These are phyloP conservation scores for Melanchra persicariae DNA, from an alignment of 2,888 invertebrate species.

Conservation along the genomic window DNA sequence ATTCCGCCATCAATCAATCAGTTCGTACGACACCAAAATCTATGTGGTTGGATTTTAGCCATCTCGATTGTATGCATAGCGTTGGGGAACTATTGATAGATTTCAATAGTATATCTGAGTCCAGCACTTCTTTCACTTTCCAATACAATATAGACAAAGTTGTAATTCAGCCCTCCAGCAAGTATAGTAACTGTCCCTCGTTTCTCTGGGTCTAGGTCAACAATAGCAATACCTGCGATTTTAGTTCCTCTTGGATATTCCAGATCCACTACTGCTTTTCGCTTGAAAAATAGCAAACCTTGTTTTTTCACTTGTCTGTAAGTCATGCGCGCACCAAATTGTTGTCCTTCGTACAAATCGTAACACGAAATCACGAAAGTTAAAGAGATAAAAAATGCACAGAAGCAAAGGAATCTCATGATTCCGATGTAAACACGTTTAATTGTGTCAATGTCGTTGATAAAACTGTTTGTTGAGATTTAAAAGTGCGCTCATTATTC, in stretches of 20 bases:
- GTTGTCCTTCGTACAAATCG: conserved; percentile 67
- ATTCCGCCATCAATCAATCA: not conserved
- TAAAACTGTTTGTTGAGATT: conserved; percentile 62
- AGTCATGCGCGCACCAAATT: conserved; percentile 76
- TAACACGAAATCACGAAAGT: conserved; percentile 45
- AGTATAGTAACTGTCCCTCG: conserved; percentile 63
- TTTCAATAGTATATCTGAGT: conserved; percentile 65
- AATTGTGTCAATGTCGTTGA: conserved; percentile 60
- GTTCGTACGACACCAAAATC: not conserved
- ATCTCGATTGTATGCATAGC: not conserved
- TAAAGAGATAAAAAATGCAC: conserved; percentile 34
- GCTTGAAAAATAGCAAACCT: conserved; percentile 73
- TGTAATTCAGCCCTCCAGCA: conserved; percentile 69
- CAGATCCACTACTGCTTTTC: conserved; percentile 66
- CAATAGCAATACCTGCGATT: conserved; percentile 75
- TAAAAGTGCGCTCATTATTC: conserved; percentile 48
- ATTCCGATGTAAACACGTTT: conserved; percentile 47
- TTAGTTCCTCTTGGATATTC: conserved; percentile 72
- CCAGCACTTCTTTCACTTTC: conserved; percentile 73
- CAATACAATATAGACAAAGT: conserved; percentile 67
- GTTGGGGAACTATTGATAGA: conserved; percentile 47
- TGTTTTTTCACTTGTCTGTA: conserved; percentile 76
- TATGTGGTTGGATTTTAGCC: not conserved
- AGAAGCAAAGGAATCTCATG: conserved; percentile 45
- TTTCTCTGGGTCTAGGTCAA: conserved; percentile 71